Percentiles rank a stretch among this genome's conserved stretches.
These are phyloP conservation scores for Acronicta alni DNA, from an alignment of 2,888 invertebrate species.

Conservation along the genomic window DNA sequence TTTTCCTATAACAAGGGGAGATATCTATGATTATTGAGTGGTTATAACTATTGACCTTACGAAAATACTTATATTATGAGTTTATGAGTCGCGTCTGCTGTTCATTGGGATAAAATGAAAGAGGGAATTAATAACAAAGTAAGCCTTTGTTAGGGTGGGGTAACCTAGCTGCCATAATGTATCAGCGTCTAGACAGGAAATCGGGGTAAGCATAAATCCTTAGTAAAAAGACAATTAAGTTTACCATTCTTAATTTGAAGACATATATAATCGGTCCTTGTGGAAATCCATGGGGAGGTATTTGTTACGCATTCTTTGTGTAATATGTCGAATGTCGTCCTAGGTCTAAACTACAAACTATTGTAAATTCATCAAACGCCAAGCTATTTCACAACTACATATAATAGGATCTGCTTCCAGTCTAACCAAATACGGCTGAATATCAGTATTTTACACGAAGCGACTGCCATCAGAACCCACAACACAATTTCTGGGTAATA, in stretches of 20 bases:
- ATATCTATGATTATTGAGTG: slow-evolving; percentile 41
- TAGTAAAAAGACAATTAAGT: slow-evolving; percentile 22
- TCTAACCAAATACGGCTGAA: too few relatives aligned
- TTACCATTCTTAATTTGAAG: slow-evolving; percentile 26
- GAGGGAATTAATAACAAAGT: slow-evolving; percentile 36
- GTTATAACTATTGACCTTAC: slow-evolving; percentile 11
- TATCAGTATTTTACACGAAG: too few relatives aligned
- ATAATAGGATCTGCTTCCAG: too few relatives aligned
- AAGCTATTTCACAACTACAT: too few relatives aligned
- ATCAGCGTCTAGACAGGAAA: slow-evolving; percentile 44
- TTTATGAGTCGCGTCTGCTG: slow-evolving; percentile 40
- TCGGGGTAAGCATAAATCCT: slow-evolving; percentile 18
- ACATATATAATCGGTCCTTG: not conserved
- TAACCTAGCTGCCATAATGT: slow-evolving; percentile 16
- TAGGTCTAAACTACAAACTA: too few relatives aligned
- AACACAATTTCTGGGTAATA: too few relatives aligned
- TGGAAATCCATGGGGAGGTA: too few relatives aligned
- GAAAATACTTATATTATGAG: slow-evolving; percentile 33
- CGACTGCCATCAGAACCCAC: too few relatives aligned
- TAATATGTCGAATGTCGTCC: too few relatives aligned
- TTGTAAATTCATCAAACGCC: too few relatives aligned
- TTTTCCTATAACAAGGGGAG: slow-evolving; percentile 36
- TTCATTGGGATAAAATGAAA: slow-evolving; percentile 23
- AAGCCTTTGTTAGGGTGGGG: slow-evolving; percentile 32
- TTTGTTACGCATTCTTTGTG: too few relatives aligned